Conservation (phyloP, 2,888 invertebrate species). For the Drosophila picticornis region DNA sequence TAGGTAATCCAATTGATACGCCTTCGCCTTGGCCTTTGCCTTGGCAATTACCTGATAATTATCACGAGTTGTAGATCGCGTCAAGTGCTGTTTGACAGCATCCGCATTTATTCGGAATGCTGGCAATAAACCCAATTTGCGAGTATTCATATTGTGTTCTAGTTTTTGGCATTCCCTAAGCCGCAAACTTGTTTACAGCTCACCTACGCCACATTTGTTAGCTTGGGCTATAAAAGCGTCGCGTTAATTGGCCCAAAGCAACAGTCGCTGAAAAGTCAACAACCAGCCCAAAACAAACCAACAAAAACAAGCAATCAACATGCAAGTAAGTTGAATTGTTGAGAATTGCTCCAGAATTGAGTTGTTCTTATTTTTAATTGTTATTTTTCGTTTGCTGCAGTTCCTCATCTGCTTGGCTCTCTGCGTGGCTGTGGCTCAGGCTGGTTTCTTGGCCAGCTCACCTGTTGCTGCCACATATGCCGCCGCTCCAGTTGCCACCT, state of each 20-base stretch:
- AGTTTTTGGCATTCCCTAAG: constrained; percentile 37
- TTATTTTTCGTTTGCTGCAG: constrained; percentile 8
- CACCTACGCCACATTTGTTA: constrained; percentile 26
- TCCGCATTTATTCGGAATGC: constrained; percentile 41
- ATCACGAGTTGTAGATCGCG: constrained; percentile 33
- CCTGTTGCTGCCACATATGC: constrained; percentile 46
- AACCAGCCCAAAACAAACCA: constrained; percentile 22
- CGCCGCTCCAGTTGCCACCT: constrained; percentile 30
- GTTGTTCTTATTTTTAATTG: not conserved
- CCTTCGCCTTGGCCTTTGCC: constrained; percentile 6
- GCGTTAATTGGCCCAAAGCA: constrained; percentile 43
- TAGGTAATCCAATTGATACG: constrained; percentile 55
- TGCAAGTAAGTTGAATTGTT: constrained; percentile 47
- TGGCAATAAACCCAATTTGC: constrained; percentile 9
- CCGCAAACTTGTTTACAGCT: constrained; percentile 34
- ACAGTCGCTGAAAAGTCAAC: constrained; percentile 46
- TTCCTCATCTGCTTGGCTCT: constrained; percentile 59
- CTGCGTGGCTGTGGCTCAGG: constrained; percentile 55
- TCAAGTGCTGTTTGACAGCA: constrained; percentile 46
- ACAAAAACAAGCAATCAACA: constrained; percentile 34
- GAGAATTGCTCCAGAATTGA: constrained; percentile 1
- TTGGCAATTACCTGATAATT: constrained; percentile 37
- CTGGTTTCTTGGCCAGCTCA: constrained; percentile 50
- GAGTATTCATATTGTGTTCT: constrained; percentile 42
- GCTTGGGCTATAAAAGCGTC: constrained; percentile 46